Evolutionary conservation across 2,888 invertebrate genomes (phyloP).

Genomic region (Drosophila picticornis): DNA sequence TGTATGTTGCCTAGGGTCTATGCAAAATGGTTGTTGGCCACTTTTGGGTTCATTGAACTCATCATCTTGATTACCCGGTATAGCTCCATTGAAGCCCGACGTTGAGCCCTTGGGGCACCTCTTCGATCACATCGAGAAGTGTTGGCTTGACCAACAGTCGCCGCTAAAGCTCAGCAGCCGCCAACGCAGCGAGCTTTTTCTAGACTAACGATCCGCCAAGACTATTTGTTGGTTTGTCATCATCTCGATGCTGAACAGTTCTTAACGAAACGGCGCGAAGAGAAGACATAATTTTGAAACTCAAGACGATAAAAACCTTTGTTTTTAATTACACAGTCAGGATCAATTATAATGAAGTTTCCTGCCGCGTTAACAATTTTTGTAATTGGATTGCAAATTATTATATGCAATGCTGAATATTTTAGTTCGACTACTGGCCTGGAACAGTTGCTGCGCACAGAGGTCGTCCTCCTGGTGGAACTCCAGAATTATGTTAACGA

Average conservation of each 20-base stretch:
- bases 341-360: constrained; percentile 26
- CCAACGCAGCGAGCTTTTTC: constrained; percentile 54
- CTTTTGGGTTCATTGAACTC: constrained; percentile 53
- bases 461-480: constrained; percentile 71
- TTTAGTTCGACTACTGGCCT: constrained; percentile 79
- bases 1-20: background rate
- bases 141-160: constrained; percentile 28
- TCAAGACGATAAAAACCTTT: constrained; percentile 2
- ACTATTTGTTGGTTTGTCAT: constrained; percentile 17
- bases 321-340: background rate
- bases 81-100: constrained; percentile 35
- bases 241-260: constrained; percentile 54
- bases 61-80: background rate
- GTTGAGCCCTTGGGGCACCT: constrained; percentile 47
- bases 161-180: constrained; percentile 41
- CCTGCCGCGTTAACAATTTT: background rate
- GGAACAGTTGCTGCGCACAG: constrained; percentile 79
- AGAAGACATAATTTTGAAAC: constrained; percentile 34
- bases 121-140: constrained; percentile 35
- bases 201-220: constrained; percentile 27
- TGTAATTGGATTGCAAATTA: constrained; percentile 29
- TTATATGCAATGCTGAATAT: constrained; percentile 63
- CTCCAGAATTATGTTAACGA: constrained; percentile 78
- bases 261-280: constrained; percentile 54
- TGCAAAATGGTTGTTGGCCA: constrained; percentile 15